These are phyloP conservation scores for Ceratothoa steindachneri DNA, from an alignment of 2,888 invertebrate species.

Conservation along the genomic window DNA sequence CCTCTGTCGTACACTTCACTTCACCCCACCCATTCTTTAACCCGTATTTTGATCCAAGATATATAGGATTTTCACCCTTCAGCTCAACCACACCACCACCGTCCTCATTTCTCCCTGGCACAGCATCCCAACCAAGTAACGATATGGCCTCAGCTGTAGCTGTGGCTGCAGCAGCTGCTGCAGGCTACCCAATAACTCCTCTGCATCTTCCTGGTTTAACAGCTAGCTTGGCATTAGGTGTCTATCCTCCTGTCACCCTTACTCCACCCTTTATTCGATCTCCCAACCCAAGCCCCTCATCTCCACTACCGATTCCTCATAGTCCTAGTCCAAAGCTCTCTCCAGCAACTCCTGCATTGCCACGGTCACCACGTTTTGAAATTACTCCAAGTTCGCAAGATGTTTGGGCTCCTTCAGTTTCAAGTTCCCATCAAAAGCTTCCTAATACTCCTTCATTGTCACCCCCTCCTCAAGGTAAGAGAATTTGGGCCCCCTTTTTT, in stretches of 20 bases:
- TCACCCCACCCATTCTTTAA: slow-evolving; percentile 20
- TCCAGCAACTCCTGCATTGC: slow-evolving; percentile 17
- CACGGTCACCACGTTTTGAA: slow-evolving; percentile 25
- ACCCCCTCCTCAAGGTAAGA: slow-evolving; percentile 41
- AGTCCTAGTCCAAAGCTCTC: slow-evolving; percentile 33
- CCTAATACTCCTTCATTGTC: slow-evolving; percentile 25
- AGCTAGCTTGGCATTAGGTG: background rate
- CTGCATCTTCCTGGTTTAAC: slow-evolving; percentile 19
- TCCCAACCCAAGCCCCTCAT: slow-evolving; percentile 24
- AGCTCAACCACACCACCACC: background rate
- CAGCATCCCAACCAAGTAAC: too few relatives aligned
- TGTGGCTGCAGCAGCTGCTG: slow-evolving; percentile 29
- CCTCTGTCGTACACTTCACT: slow-evolving; percentile 6
- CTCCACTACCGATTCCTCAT: slow-evolving; percentile 28
- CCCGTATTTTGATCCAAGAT: slow-evolving; percentile 29
- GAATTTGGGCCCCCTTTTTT: too few relatives aligned
- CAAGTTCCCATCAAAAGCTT: background rate
- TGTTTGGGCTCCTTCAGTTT: slow-evolving; percentile 24
- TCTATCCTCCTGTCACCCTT: slow-evolving; percentile 24
- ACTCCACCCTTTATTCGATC: slow-evolving; percentile 25
- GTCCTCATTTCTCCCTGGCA: background rate
- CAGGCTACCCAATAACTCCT: slow-evolving; percentile 28
- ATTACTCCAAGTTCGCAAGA: slow-evolving; percentile 32
- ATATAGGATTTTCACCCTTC: too few relatives aligned
- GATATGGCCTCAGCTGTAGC: slow-evolving; percentile 29